Base-by-base conservation (phyloP, 2,888 invertebrate genomes). In the Drosophila barbarae region DNA sequence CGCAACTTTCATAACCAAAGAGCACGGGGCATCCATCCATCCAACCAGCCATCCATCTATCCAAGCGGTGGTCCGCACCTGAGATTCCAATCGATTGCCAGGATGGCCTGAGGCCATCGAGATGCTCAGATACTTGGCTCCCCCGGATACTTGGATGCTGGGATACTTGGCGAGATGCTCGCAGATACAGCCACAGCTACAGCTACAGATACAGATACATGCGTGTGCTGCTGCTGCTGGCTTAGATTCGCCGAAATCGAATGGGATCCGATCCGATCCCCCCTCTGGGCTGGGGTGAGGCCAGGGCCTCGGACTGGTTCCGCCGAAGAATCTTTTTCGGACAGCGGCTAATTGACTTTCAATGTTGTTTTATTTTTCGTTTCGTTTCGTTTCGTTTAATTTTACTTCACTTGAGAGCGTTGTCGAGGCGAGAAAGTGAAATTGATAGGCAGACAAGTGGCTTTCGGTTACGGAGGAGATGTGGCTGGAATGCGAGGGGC, bases 311-410 rank as follows among this genome's bases (percentile, higher is more conserved):
- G 50, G 59, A 60, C 60, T 58, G 46, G 58, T 58, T 67, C 51
- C 68, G 30, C 7, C 50, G 74, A 56, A 84, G 84, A 84, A 84
- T 81, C 71, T 74, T 77, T 70, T 74, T 70, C 56, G 69, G 76
- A 67, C 72, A 66, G 66, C 71, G 57, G 82, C 79, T 80, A 80
- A 80, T 80, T 80, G 79, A 80, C 82, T 80, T 80, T 84, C 79
- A 81, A 69, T 80, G 79, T 84, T 79, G 41, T 63, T 63, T 61
- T 63, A 26, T 35, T 63, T 63, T 63, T 61, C 41, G n/a, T 41
- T 61, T 60, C 49, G 23, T 61, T 61, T 71, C 72, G 56, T 57
- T 35, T 59, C 21, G 28, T 49, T 63, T 61, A 39, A 63, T 44
- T 64, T 64, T 30, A 32, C 46, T 32, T 46, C 5, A 46, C 46